These are phyloP conservation scores for Plutella xylostella DNA, from an alignment of 2,888 invertebrate genomes.

Conservation along the genomic window DNA sequence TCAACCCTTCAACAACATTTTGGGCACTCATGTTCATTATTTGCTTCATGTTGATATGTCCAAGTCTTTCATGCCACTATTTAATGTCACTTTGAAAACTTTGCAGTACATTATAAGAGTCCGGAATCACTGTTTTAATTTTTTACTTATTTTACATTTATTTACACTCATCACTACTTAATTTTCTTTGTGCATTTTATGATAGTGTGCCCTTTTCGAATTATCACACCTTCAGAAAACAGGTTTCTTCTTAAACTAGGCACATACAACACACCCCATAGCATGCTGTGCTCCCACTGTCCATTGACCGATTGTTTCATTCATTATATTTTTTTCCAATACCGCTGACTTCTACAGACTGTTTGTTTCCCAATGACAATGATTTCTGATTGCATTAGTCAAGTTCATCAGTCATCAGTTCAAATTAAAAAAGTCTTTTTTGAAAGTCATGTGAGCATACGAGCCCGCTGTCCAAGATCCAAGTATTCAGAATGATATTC, in stretches of 20 bases:
- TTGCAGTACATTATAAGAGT: conserved; percentile 17
- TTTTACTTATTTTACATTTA: conserved; percentile 14
- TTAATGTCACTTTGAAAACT: conserved; percentile 13
- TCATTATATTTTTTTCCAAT: conserved; percentile 6
- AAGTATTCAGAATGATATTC: too few relatives aligned
- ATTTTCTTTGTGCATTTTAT: conserved; percentile 6
- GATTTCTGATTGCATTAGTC: not conserved
- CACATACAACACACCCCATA: conserved; percentile 6
- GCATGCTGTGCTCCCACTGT: conserved; percentile 2
- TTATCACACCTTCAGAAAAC: conserved; percentile 3
- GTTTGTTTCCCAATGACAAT: conserved; percentile 1
- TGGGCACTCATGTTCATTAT: conserved; percentile 16
- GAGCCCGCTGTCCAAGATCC: conserved; percentile 8
- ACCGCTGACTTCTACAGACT: conserved; percentile 3
- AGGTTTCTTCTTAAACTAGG: conserved; percentile 5
- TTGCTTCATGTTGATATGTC: conserved; percentile 19
- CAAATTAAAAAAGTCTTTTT: not conserved
- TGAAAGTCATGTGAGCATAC: conserved; percentile 2
- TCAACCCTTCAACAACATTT: conserved; percentile 15
- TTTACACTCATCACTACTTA: conserved; percentile 11
- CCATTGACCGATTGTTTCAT: not conserved
- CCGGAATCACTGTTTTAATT: conserved; percentile 11
- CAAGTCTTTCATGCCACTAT: conserved; percentile 20
- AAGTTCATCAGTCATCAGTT: too few relatives aligned
- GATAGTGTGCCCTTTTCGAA: conserved; percentile 3